Evolutionary conservation across 2,888 invertebrate genomes (phyloP).

Genomic region (Tipula vernalis): DNA sequence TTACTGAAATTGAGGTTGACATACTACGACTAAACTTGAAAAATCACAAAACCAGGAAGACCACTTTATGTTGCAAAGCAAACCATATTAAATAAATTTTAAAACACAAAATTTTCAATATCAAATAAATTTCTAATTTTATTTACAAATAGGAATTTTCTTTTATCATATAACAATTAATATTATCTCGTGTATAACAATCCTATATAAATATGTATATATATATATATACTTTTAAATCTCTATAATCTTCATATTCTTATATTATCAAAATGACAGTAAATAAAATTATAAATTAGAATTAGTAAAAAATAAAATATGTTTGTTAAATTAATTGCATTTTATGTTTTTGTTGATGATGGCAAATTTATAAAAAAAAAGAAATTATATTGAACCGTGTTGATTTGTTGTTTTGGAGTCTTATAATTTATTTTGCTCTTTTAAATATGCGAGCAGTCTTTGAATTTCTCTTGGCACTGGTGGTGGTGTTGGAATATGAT

Average conservation of each 20-base stretch:
- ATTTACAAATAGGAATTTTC: background rate
- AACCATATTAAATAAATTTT: too few relatives aligned
- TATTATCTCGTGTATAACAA: background rate
- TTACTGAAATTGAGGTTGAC: too few relatives aligned
- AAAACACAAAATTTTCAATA: background rate
- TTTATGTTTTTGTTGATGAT: background rate
- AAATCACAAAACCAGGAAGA: too few relatives aligned
- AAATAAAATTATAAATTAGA: background rate
- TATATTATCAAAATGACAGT: background rate
- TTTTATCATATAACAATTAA: background rate
- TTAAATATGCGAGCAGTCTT: slow-evolving; percentile 8
- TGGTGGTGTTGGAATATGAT: slow-evolving; percentile 38
- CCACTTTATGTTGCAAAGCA: too few relatives aligned
- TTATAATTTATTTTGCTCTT: background rate
- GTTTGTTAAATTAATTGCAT: background rate
- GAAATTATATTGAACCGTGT: background rate
- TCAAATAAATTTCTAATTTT: background rate
- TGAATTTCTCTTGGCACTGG: slow-evolving; percentile 26
- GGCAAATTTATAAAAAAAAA: background rate
- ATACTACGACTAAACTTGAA: too few relatives aligned
- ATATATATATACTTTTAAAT: background rate
- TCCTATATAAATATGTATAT: background rate
- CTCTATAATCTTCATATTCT: background rate
- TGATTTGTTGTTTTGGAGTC: background rate
- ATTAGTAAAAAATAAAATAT: background rate